Conservation (phyloP, 1,140 invertebrate species). For the Brachionus rotundiformis region DNA sequence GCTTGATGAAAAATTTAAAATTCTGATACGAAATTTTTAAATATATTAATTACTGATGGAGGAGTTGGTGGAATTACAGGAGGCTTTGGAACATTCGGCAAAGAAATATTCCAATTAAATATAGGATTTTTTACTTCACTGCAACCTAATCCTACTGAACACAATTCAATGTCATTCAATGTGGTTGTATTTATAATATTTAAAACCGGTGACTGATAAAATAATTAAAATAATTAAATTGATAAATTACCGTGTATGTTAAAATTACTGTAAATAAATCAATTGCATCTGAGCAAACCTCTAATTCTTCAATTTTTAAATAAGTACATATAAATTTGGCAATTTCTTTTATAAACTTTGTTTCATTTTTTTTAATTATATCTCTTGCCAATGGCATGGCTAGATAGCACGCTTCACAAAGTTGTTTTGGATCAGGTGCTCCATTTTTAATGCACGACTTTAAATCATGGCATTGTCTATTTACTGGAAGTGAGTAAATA, state of each 20-base stretch:
- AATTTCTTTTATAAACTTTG: conserved; percentile 18
- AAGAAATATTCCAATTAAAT: conserved; percentile 33
- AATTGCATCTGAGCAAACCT: conserved; percentile 22
- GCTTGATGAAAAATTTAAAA: too few relatives aligned
- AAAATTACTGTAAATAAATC: conserved; percentile 39
- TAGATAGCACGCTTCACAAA: conserved; percentile 36
- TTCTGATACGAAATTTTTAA: too few relatives aligned
- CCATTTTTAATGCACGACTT: not conserved
- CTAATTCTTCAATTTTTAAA: conserved; percentile 15
- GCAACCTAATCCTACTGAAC: conserved; percentile 13
- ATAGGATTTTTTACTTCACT: conserved; percentile 8
- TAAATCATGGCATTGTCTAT: not conserved
- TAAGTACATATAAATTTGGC: conserved; percentile 1
- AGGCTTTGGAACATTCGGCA: conserved; percentile 47
- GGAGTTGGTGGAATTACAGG: conserved; percentile 14
- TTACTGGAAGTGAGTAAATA: not conserved
- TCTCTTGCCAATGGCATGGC: conserved; percentile 30
- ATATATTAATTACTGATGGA: not conserved
- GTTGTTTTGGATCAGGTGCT: not conserved
- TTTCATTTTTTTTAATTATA: conserved; percentile 41
- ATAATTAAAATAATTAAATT: not conserved
- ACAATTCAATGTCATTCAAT: conserved; percentile 46
- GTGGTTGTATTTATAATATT: conserved; percentile 44
- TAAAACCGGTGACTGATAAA: conserved; percentile 17
- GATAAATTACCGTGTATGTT: too few relatives aligned